Conservation (phyloP, 2,113 vertebrate genomes). For the Ceuthmochares aereus region DNA sequence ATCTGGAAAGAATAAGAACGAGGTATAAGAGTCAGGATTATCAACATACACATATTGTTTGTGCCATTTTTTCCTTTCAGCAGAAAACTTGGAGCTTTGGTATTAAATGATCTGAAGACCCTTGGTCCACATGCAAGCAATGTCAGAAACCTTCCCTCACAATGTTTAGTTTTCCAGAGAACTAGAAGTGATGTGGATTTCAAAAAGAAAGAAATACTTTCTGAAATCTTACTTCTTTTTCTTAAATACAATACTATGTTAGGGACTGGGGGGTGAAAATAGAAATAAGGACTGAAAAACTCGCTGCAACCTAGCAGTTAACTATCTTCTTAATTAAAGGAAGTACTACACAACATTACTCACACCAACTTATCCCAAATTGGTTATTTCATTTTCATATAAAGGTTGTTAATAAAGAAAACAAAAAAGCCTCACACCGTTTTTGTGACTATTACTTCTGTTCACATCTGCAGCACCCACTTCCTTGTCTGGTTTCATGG, state of each 20-base stretch:
- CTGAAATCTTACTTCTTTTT: neutral
- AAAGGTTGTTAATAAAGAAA: neutral
- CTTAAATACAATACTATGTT: neutral
- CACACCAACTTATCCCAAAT: neutral
- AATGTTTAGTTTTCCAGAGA: neutral
- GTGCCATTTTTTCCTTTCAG: fast-evolving
- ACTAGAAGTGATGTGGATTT: neutral
- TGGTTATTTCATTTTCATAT: neutral
- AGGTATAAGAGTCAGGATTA: neutral
- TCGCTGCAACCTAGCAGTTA: neutral
- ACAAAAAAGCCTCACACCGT: neutral
- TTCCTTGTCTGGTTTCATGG: neutral
- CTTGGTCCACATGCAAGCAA: neutral
- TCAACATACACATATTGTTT: neutral
- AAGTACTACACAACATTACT: neutral
- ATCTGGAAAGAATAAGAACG: neutral
- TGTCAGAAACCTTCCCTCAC: neutral
- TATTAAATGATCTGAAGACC: neutral
- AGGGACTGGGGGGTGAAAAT: fast-evolving
- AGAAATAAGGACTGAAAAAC: neutral
- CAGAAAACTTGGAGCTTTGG: neutral
- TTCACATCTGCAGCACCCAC: fast-evolving
- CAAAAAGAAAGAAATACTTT: neutral
- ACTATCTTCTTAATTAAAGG: neutral
- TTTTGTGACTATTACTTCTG: neutral